These are phyloP conservation scores for Penaeus japonicus DNA, from an alignment of 1,140 invertebrate genomes.

Conservation along the genomic window DNA sequence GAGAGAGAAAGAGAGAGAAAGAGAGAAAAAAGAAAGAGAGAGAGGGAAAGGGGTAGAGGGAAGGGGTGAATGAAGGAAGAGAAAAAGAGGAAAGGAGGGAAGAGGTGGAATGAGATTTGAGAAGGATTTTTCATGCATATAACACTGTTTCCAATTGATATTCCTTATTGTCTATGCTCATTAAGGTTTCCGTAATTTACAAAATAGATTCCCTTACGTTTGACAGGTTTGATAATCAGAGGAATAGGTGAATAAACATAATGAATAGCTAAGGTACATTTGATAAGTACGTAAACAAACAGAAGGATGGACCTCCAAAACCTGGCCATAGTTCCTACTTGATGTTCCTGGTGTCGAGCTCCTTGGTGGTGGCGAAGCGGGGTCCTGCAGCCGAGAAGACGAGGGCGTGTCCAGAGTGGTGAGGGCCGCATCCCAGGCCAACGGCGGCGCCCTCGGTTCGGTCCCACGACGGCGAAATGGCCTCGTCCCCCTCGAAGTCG, in stretches of 20 bases:
- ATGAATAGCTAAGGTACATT: neutral
- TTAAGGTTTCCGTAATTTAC: too few species aligned
- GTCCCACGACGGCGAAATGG: neutral
- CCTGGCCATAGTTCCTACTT: neutral
- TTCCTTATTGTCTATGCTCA: too few species aligned
- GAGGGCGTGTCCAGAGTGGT: conserved; percentile 9
- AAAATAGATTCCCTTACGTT: too few species aligned
- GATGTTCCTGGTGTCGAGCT: conserved; percentile 44
- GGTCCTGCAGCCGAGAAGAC: conserved; percentile 39
- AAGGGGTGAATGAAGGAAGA: too few species aligned
- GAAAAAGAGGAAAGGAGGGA: too few species aligned
- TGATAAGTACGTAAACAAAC: neutral
- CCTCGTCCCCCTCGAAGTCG: neutral
- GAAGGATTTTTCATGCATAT: too few species aligned
- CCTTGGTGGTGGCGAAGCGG: conserved; percentile 15
- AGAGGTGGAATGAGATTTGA: too few species aligned
- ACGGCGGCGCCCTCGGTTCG: conserved; percentile 26
- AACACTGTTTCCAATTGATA: too few species aligned
- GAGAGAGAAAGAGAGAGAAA: too few species aligned
- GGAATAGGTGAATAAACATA: neutral
- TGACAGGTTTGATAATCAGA: too few species aligned
- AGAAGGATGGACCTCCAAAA: neutral
- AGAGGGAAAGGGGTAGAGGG: too few species aligned
- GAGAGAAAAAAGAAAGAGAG: too few species aligned
- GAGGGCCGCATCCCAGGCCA: conserved; percentile 13